A percentile compares a stretch with the other conserved stretches of the same genome.
phyloP scores from a whole-genome alignment of 2,888 invertebrate genomes.

The Oeneis ivallda region DNA sequence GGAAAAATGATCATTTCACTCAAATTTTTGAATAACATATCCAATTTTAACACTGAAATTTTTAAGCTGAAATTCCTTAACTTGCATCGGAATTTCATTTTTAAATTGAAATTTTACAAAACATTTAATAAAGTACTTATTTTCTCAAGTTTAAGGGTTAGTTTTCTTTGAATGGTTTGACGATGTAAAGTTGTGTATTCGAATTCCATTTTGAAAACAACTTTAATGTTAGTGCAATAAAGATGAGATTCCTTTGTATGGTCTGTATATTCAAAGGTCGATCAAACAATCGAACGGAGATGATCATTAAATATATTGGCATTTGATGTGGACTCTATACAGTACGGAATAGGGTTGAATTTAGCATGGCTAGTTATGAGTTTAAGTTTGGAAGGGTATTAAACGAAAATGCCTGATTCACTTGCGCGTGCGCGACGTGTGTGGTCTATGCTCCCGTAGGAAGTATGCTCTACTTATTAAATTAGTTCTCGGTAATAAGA shows the following conservation, averaged over 20 bases:
- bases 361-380: conserved; percentile 14
- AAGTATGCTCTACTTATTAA: conserved; percentile 44
- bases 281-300: conserved; percentile 7
- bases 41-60: conserved; percentile 17
- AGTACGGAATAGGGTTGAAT: conserved; percentile 9
- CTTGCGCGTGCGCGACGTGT: conserved; percentile 45
- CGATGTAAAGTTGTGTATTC: conserved; percentile 13
- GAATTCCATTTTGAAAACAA: conserved; percentile 16
- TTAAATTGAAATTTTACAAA: neutral
- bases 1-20: neutral
- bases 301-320: conserved; percentile 6
- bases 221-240: neutral
- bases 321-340: conserved; percentile 1
- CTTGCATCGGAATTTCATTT: conserved; percentile 15
- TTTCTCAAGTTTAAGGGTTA: neutral
- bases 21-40: conserved; percentile 6
- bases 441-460: conserved; percentile 42
- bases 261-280: neutral
- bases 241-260: neutral
- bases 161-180: neutral
- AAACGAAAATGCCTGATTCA: conserved; percentile 43
- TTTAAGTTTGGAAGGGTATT: conserved; percentile 36
- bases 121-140: neutral
- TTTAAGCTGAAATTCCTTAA: conserved; percentile 21
- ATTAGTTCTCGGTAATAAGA: conserved; percentile 30